Percentiles rank a stretch among this genome's conserved stretches.
phyloP scores from a whole-genome alignment of 2,797 vertebrate genomes.

The Catostomus latipinnis region DNA sequence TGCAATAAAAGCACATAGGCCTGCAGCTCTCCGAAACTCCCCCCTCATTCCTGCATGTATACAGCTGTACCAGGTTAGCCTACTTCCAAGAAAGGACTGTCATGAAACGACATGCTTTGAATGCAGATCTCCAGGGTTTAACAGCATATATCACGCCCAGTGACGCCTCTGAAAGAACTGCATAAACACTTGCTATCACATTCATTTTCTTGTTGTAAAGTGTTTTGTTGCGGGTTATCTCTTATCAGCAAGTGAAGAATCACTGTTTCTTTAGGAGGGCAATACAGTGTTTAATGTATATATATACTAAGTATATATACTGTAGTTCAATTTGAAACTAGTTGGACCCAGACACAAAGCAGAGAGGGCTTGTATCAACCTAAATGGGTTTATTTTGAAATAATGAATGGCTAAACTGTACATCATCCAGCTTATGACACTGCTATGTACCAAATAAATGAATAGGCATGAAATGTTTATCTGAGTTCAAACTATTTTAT shows the following conservation, averaged over 20 bases:
- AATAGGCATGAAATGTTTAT: no score
- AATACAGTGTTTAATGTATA: not conserved
- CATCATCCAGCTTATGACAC: no score
- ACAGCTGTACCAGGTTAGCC: not conserved
- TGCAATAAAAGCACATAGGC: constrained; percentile 32
- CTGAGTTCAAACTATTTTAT: no score
- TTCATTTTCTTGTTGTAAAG: no score
- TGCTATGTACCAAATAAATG: no score
- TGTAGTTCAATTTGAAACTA: not conserved
- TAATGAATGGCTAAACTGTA: no score
- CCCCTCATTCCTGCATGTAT: constrained; percentile 4
- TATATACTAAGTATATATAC: not conserved
- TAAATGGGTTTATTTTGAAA: no score
- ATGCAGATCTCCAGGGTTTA: not conserved
- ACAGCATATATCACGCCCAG: not conserved
- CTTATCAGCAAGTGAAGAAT: not conserved
- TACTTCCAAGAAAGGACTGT: not conserved
- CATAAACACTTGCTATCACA: no score
- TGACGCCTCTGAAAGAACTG: not conserved
- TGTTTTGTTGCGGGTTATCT: not conserved
- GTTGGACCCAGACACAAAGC: no score
- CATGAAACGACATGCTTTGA: not conserved
- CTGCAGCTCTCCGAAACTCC: constrained; percentile 27
- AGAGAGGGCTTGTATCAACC: no score
- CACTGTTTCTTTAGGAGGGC: not conserved